These are phyloP conservation scores for Drosophila serrata DNA, from an alignment of 1,140 invertebrate species.

Conservation along the genomic window DNA sequence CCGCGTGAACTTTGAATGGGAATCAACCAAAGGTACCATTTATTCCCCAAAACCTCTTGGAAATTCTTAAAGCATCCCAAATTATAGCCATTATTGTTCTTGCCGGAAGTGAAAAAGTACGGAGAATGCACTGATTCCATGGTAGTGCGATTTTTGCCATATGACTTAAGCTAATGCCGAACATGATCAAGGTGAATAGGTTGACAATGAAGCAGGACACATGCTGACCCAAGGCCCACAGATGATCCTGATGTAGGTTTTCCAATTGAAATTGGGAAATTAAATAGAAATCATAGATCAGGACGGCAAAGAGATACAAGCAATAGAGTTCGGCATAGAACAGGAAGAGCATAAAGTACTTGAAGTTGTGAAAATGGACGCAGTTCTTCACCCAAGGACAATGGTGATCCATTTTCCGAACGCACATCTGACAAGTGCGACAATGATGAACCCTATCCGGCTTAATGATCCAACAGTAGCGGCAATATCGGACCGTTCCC, in stretches of 20 bases:
- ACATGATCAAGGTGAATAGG: neutral
- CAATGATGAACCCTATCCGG: constrained; percentile 36
- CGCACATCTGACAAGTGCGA: neutral
- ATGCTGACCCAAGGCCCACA: neutral
- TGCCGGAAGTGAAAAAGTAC: neutral
- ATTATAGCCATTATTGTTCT: neutral
- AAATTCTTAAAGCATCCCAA: constrained; percentile 2
- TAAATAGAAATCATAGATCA: constrained; percentile 7
- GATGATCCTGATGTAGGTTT: neutral
- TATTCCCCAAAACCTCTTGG: constrained; percentile 10
- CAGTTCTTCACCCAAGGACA: constrained; percentile 42
- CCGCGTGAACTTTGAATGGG: constrained; percentile 11
- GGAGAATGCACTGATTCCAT: constrained; percentile 10
- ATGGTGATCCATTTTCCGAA: constrained; percentile 37
- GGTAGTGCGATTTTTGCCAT: constrained; percentile 20
- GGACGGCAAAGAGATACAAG: neutral
- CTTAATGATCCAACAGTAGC: constrained; percentile 27
- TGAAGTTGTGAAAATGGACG: constrained; percentile 36
- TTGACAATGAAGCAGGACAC: neutral
- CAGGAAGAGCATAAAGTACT: constrained; percentile 34
- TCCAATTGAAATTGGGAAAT: neutral
- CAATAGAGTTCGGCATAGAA: constrained; percentile 13
- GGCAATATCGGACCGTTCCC: constrained; percentile 16
- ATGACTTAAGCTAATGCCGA: neutral
- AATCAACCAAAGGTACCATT: constrained; percentile 26